Percentiles rank a stretch among this genome's conserved stretches.
phyloP scores from a whole-genome alignment of 30 jellyfish, hydroid and myxozoan genomes.

The Pelagia noctiluca region DNA sequence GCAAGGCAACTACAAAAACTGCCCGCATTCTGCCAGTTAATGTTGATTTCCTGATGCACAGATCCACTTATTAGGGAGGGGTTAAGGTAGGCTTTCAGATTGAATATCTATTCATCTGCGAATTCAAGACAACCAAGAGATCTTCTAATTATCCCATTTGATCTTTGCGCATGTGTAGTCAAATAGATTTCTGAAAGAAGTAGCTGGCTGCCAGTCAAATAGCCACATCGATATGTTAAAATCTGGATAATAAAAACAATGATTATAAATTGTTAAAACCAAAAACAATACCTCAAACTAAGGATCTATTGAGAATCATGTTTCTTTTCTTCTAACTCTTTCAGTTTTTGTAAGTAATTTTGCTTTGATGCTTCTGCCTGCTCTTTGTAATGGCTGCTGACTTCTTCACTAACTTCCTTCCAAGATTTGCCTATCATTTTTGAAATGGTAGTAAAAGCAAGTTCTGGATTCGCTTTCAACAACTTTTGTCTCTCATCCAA shows the following conservation, averaged over 20 bases:
- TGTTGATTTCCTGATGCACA: too few relatives aligned
- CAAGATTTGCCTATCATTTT: conserved; percentile 18
- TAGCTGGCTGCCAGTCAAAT: not conserved
- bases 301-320: not conserved
- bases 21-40: too few relatives aligned
- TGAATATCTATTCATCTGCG: not conserved
- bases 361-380: conserved; percentile 18
- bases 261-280: too few relatives aligned
- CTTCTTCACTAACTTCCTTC: conserved; percentile 23
- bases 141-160: not conserved
- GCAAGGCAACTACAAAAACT: too few relatives aligned
- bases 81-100: too few relatives aligned
- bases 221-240: too few relatives aligned
- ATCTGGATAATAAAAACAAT: not conserved
- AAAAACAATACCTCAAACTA: too few relatives aligned
- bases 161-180: not conserved
- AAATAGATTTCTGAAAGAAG: not conserved
- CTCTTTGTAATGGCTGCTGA: not conserved
- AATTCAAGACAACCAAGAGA: not conserved
- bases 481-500: conserved; percentile 35
- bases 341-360: not conserved
- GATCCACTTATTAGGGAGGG: too few relatives aligned
- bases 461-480: conserved; percentile 23
- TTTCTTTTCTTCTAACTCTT: not conserved
- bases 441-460: conserved; percentile 40